Conservation (phyloP, 30 jellyfish, hydroid and myxozoan species). For the Rhopilema esculentum region DNA sequence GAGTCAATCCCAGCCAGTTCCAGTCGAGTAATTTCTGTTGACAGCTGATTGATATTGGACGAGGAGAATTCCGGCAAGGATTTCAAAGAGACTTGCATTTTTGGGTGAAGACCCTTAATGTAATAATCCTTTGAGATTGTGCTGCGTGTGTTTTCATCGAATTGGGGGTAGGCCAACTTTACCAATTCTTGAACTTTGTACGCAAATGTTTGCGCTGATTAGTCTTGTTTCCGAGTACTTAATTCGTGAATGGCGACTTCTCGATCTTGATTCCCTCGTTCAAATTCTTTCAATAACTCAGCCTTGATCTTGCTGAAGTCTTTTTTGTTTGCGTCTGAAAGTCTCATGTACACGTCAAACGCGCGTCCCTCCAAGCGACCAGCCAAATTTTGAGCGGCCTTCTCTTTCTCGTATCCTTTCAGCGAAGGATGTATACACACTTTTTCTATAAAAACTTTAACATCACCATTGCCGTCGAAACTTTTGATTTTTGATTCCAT, state of each 20-base stretch:
- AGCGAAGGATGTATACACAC: conserved; percentile 14
- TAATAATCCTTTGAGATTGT: conserved; percentile 46
- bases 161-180: conserved; percentile 45
- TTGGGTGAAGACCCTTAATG: conserved; percentile 51
- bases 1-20: conserved; percentile 62
- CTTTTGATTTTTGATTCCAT: conserved; percentile 40
- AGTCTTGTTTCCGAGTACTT: conserved; percentile 13
- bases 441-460: conserved; percentile 35
- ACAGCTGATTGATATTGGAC: conserved; percentile 2
- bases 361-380: conserved; percentile 51
- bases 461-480: conserved; percentile 39
- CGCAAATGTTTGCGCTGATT: conserved; percentile 57
- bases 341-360: conserved; percentile 56
- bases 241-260: conserved; percentile 41
- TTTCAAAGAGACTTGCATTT: conserved; percentile 46
- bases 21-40: conserved; percentile 41
- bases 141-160: conserved; percentile 6
- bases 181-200: conserved; percentile 2
- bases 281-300: conserved; percentile 52
- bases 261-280: conserved; percentile 47
- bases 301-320: conserved; percentile 23
- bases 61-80: conserved; percentile 11
- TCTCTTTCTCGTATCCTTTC: conserved; percentile 18
- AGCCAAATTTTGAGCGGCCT: conserved; percentile 28
- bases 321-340: conserved; percentile 50